phyloP scores from a whole-genome alignment of 35 echinoderm and acorn worm species.

The Lytechinus variegatus region DNA sequence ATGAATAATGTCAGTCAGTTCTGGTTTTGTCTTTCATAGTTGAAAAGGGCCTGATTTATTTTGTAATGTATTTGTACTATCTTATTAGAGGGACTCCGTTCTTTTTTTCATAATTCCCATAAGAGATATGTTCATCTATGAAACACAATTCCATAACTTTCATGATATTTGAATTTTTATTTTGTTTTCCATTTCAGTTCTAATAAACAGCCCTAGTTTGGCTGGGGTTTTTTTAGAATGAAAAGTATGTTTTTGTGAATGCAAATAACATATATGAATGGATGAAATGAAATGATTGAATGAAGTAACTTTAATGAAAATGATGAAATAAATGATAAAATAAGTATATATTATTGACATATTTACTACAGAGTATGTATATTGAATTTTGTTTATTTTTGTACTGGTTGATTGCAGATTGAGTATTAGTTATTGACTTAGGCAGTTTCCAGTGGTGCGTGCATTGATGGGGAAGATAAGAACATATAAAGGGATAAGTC shows the following conservation, averaged over 20 bases:
- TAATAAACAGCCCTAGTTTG: not conserved
- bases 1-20: not conserved
- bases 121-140: not conserved
- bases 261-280: slow-evolving; percentile 6
- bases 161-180: not conserved
- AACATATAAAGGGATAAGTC: no score
- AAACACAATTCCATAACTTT: slow-evolving; percentile 14
- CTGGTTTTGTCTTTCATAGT: not conserved
- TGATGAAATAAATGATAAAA: slow-evolving; percentile 44
- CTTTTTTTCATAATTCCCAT: not conserved
- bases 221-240: not conserved
- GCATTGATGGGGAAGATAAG: no score
- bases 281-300: not conserved
- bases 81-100: not conserved
- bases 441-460: no score
- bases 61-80: slow-evolving; percentile 14
- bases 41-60: not conserved
- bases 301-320: slow-evolving; percentile 31
- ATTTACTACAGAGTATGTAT: not conserved
- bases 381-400: not conserved
- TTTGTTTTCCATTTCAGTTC: not conserved
- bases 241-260: slow-evolving; percentile 37
- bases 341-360: slow-evolving; percentile 41
- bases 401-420: not conserved
- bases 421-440: not conserved